Percentiles rank a stretch among this genome's conserved stretches.
phyloP scores from a whole-genome alignment of 1,140 invertebrate genomes.

The Drosophila sproati region DNA sequence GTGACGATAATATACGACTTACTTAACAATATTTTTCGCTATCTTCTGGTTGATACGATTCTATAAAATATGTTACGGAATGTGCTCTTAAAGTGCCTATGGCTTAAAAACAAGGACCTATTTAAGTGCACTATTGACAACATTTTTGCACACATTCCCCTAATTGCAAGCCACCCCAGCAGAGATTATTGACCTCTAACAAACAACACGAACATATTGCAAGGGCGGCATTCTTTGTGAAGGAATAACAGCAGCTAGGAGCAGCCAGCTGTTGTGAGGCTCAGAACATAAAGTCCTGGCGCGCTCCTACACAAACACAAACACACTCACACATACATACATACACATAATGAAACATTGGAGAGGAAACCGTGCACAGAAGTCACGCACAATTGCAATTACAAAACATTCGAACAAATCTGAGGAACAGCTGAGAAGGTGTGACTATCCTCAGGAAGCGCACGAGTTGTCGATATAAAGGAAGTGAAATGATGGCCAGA shows the following conservation, averaged over 20 bases:
- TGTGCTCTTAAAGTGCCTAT: not conserved
- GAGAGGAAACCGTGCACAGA: conserved; percentile 12
- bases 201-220: conserved; percentile 56
- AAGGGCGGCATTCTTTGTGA: conserved; percentile 43
- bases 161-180: conserved; percentile 53
- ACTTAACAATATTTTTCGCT: not conserved
- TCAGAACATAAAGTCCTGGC: conserved; percentile 51
- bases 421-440: conserved; percentile 72
- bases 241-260: conserved; percentile 16
- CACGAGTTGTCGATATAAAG: conserved; percentile 37
- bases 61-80: not conserved
- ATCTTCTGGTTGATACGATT: not conserved
- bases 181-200: conserved; percentile 76
- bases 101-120: not conserved
- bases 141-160: conserved; percentile 34
- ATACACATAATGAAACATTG: conserved; percentile 8
- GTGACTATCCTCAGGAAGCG: conserved; percentile 29
- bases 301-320: conserved; percentile 48
- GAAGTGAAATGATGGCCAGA: conserved; percentile 49
- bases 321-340: conserved; percentile 18
- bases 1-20: too few relatives aligned
- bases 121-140: conserved; percentile 3
- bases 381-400: conserved; percentile 59
- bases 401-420: conserved; percentile 54
- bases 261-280: conserved; percentile 49